These are phyloP conservation scores for Apis dorsata DNA, from an alignment of 1,140 invertebrate genomes.

Conservation along the genomic window DNA sequence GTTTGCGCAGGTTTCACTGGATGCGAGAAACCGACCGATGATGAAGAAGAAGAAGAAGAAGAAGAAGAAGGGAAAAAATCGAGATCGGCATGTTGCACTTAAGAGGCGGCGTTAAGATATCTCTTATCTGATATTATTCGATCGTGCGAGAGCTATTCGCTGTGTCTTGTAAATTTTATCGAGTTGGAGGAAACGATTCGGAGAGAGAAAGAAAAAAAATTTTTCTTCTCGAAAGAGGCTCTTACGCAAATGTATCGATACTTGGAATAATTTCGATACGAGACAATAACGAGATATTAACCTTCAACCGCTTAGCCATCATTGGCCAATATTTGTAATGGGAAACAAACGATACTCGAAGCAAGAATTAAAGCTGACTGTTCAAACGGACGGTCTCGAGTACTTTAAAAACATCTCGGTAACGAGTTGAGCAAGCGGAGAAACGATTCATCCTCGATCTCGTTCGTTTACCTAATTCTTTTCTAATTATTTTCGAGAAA, in stretches of 20 bases:
- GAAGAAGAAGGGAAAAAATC: not conserved
- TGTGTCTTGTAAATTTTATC: not conserved
- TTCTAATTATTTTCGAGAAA: not conserved
- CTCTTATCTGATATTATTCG: slow-evolving; percentile 41
- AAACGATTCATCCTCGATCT: not conserved
- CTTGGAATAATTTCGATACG: no score
- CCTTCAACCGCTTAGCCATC: no score
- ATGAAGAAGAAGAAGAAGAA: no score
- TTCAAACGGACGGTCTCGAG: not conserved
- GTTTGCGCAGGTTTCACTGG: slow-evolving; percentile 6
- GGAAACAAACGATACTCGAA: no score
- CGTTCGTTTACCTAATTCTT: not conserved
- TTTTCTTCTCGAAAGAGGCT: not conserved
- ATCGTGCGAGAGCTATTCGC: slow-evolving; percentile 2
- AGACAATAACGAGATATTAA: no score
- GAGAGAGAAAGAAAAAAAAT: not conserved
- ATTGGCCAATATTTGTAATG: no score
- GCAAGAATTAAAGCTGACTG: no score
- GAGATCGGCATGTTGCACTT: slow-evolving; percentile 11
- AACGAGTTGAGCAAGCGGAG: not conserved
- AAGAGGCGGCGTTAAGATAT: slow-evolving; percentile 30
- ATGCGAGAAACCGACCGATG: not conserved
- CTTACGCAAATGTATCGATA: no score
- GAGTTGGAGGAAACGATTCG: not conserved
- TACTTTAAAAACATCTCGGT: not conserved